phyloP scores from a whole-genome alignment of 2,113 vertebrate genomes.

The Myrmecobius fasciatus region DNA sequence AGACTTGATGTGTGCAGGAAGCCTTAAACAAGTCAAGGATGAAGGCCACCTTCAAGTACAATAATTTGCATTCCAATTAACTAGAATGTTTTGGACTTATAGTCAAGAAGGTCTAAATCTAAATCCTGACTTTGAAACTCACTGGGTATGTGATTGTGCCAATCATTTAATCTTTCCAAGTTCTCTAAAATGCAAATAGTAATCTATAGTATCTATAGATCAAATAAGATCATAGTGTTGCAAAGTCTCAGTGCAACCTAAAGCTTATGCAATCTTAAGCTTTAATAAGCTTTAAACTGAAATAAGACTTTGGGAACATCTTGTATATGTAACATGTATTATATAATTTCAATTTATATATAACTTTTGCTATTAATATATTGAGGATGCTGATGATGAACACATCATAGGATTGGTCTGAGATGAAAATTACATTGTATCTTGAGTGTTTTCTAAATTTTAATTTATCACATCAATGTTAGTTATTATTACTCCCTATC shows the following conservation, averaged over 20 bases:
- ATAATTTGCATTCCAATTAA: neutral
- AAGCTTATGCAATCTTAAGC: neutral
- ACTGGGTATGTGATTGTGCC: neutral
- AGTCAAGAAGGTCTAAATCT: neutral
- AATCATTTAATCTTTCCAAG: neutral
- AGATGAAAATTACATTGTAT: neutral
- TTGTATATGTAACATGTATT: neutral
- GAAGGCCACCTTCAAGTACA: neutral
- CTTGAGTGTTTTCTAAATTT: neutral
- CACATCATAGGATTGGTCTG: neutral
- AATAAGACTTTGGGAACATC: neutral
- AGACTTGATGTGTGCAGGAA: neutral
- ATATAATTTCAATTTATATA: neutral
- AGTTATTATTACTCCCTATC: neutral
- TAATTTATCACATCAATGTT: neutral
- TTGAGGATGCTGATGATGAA: neutral
- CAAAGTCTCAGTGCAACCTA: neutral
- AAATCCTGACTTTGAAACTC: neutral
- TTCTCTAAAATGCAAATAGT: neutral
- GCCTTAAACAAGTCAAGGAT: neutral
- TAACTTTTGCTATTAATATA: neutral
- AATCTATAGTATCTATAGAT: neutral
- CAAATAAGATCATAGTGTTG: neutral
- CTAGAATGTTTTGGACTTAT: neutral
- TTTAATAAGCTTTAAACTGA: neutral